phyloP scores from a whole-genome alignment of 2,113 vertebrate genomes.

The Ia io region DNA sequence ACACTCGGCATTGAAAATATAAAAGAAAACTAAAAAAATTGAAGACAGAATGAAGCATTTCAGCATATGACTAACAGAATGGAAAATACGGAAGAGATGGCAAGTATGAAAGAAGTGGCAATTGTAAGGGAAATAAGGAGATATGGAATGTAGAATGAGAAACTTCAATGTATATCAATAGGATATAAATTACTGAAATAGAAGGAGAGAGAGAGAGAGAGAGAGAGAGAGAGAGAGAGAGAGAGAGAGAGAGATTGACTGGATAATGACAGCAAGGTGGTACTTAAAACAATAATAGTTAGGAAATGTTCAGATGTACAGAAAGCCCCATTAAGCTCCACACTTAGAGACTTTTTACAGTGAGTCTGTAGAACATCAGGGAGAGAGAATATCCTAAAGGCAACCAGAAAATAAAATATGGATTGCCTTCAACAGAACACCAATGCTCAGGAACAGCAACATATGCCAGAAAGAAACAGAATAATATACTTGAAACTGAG shows the following conservation, averaged over 20 bases:
- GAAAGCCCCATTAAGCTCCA: neutral
- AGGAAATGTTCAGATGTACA: neutral
- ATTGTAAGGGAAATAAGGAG: neutral
- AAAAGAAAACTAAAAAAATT: neutral
- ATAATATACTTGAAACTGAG: neutral
- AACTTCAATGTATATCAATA: neutral
- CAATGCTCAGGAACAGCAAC: neutral
- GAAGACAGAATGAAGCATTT: neutral
- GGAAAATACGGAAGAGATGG: neutral
- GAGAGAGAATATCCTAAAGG: neutral
- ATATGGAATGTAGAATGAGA: neutral
- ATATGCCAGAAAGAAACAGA: neutral
- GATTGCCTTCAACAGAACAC: neutral
- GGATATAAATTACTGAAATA: neutral
- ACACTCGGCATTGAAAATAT: neutral
- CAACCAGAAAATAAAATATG: neutral
- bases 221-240: neutral
- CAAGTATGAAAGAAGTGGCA: neutral
- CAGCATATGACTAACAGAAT: neutral
- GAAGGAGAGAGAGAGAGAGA: neutral
- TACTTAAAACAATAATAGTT: neutral
- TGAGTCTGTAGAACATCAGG: neutral
- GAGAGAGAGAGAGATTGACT: neutral
- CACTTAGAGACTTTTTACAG: neutral
- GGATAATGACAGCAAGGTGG: neutral